Evolutionary conservation across 2,113 vertebrate species (phyloP).

Genomic region (Cichladusa arquata): DNA sequence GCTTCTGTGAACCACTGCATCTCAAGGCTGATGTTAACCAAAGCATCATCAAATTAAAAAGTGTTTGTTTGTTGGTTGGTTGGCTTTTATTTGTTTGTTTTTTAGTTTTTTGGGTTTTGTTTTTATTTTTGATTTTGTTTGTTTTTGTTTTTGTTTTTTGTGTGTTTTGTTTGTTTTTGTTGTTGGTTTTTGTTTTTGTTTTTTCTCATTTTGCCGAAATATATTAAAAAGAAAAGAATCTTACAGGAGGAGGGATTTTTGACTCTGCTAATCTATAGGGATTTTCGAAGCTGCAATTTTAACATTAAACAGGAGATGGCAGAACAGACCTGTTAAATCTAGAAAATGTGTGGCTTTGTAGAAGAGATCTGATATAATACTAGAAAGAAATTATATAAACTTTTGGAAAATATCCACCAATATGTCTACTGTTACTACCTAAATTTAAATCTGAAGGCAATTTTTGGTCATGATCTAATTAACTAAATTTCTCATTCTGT

Average conservation of each 20-base stretch:
- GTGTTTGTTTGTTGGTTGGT: no score
- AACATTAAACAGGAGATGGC: background rate
- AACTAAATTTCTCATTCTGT: background rate
- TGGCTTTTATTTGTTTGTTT: background rate
- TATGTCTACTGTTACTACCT: background rate
- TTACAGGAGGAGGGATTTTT: background rate
- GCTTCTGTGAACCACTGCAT: background rate
- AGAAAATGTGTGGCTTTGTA: fast-evolving
- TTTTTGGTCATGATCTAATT: background rate
- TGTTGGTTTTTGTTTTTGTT: no score
- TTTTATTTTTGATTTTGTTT: no score
- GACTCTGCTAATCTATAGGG: fast-evolving
- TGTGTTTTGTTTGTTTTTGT: background rate
- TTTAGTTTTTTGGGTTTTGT: no score
- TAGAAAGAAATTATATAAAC: background rate
- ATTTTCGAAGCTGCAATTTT: background rate
- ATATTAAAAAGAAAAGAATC: fast-evolving
- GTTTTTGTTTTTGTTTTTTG: no score
- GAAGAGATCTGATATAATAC: fast-evolving
- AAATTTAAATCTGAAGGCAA: background rate
- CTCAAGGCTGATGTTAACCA: background rate
- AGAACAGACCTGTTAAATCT: background rate
- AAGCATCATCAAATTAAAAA: background rate
- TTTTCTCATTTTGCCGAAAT: background rate
- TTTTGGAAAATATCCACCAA: background rate